A percentile compares a stretch with the other conserved stretches of the same genome.
These are phyloP conservation scores for Beris chalybata DNA, from an alignment of 2,888 invertebrate species.

Conservation along the genomic window DNA sequence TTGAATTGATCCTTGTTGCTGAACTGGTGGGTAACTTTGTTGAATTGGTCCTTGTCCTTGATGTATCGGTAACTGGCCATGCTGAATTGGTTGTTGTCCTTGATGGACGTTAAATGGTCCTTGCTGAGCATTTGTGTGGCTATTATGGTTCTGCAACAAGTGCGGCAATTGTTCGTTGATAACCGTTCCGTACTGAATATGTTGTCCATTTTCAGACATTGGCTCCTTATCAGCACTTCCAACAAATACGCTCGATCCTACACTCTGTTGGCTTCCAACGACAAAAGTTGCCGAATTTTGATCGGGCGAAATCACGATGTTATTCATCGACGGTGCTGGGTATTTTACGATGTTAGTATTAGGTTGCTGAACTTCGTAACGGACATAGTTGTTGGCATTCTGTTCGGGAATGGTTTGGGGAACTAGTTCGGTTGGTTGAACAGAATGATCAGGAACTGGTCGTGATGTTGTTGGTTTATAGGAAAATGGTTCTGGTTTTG, in stretches of 20 bases:
- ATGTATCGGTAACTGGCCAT: constrained; percentile 16
- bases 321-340: constrained; percentile 60
- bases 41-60: constrained; percentile 1
- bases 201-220: constrained; percentile 49
- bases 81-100: constrained; percentile 37
- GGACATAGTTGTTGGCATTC: constrained; percentile 52
- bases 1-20: constrained; percentile 33
- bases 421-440: constrained; percentile 13
- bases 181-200: constrained; percentile 52
- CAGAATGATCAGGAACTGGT: constrained; percentile 17
- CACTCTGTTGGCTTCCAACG: constrained; percentile 65
- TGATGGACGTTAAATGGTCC: constrained; percentile 33
- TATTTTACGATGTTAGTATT: constrained; percentile 51
- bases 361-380: constrained; percentile 55
- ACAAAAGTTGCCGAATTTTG: constrained; percentile 68
- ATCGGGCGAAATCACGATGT: constrained; percentile 64
- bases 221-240: constrained; percentile 60
- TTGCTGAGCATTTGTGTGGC: constrained; percentile 42
- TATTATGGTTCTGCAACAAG: constrained; percentile 39
- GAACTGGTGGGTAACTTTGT: constrained; percentile 40
- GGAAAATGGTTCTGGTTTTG: constrained; percentile 52
- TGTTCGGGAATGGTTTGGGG: constrained; percentile 28
- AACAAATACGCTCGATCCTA: constrained; percentile 56
- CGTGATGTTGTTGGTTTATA: constrained; percentile 36
- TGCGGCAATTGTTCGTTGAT: constrained; percentile 50